phyloP scores from a whole-genome alignment of 2,797 vertebrate genomes.

The Prionace glauca region DNA sequence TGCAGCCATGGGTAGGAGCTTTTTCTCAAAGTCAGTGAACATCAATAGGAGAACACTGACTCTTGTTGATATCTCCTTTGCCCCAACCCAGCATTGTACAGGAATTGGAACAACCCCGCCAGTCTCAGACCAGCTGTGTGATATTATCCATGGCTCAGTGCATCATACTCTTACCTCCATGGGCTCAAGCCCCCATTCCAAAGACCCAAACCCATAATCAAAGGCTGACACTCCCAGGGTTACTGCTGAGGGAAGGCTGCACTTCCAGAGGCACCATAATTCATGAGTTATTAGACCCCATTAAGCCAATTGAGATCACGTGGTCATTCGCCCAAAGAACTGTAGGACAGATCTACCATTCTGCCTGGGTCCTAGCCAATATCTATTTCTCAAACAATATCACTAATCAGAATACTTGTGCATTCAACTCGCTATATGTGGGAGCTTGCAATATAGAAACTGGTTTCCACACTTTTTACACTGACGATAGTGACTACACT shows the following conservation, averaged over 20 bases:
- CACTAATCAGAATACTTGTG: background rate
- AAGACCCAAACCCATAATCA: background rate
- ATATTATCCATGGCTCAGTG: background rate
- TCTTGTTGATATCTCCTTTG: background rate
- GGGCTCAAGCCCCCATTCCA: background rate
- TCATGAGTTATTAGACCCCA: background rate
- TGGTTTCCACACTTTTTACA: background rate
- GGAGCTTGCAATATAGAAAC: background rate
- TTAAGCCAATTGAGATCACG: background rate
- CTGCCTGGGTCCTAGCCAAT: background rate
- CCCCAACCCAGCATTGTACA: too few species aligned
- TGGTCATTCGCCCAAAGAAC: background rate
- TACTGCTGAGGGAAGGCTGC: background rate
- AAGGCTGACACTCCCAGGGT: background rate
- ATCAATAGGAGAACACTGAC: background rate
- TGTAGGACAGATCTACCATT: background rate
- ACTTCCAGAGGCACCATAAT: background rate
- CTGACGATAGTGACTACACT: background rate
- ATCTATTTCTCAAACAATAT: background rate
- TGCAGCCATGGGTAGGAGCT: too few species aligned
- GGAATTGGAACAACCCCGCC: too few species aligned
- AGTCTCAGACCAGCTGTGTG: background rate
- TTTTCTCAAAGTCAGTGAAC: background rate
- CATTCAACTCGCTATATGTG: background rate
- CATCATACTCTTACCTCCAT: background rate